Conservation (phyloP, 2,113 vertebrate species). For the Poicephalus meyeri region DNA sequence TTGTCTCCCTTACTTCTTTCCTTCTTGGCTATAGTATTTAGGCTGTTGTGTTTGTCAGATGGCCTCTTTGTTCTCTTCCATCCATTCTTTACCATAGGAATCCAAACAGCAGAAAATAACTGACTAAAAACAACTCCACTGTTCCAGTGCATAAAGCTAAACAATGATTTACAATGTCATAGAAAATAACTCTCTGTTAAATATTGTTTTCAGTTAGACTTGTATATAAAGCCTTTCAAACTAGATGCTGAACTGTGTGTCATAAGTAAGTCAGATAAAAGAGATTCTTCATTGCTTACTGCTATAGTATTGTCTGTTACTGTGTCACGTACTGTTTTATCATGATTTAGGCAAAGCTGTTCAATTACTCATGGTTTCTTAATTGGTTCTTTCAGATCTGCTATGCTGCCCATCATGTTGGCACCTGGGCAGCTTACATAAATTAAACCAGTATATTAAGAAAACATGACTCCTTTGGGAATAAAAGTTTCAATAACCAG, state of each 20-base stretch:
- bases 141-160: slow-evolving; percentile 34
- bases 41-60: slow-evolving; percentile 46
- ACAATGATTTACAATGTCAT: slow-evolving; percentile 54
- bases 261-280: slow-evolving; percentile 59
- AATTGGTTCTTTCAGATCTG: slow-evolving; percentile 51
- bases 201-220: slow-evolving; percentile 56
- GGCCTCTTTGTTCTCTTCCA: slow-evolving; percentile 31
- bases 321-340: slow-evolving; percentile 9
- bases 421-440: slow-evolving; percentile 1
- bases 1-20: background rate
- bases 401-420: background rate
- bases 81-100: slow-evolving; percentile 27
- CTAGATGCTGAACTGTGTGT: slow-evolving; percentile 20
- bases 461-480: slow-evolving; percentile 20
- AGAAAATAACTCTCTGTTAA: slow-evolving; percentile 60
- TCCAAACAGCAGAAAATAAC: slow-evolving; percentile 27
- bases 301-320: slow-evolving; percentile 15
- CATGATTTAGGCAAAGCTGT: slow-evolving; percentile 28
- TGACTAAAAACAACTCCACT: background rate
- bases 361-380: slow-evolving; percentile 12
- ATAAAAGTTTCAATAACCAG: background rate
- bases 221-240: slow-evolving; percentile 52
- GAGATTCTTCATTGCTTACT: background rate
- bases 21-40: slow-evolving; percentile 26
- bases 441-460: slow-evolving; percentile 26